These are phyloP conservation scores for Thysanoteuthis rhombus DNA, from an alignment of 2,888 invertebrate species.

Conservation along the genomic window DNA sequence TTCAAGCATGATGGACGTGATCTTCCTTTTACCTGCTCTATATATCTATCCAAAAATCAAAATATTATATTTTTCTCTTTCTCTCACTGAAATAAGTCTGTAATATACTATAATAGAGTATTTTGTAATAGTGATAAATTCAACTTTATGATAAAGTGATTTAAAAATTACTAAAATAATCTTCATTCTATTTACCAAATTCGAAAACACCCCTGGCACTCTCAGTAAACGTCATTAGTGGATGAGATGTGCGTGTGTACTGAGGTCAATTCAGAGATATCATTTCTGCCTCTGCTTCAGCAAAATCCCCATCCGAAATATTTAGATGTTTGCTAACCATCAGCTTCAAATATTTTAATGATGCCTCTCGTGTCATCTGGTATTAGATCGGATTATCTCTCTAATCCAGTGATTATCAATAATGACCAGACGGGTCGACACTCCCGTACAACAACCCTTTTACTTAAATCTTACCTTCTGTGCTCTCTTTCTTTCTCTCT, in stretches of 20 bases:
- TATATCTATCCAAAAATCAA: no score
- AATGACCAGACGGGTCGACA: neutral
- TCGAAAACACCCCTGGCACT: no score
- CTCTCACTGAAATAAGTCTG: no score
- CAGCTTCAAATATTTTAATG: neutral
- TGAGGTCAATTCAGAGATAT: neutral
- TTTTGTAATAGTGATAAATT: no score
- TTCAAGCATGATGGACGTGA: no score
- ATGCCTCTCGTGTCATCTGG: neutral
- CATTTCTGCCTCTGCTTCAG: neutral
- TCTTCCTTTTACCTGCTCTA: no score
- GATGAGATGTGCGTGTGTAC: neutral
- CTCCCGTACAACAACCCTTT: neutral
- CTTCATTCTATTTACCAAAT: no score
- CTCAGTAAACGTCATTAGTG: no score
- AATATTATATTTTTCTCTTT: no score
- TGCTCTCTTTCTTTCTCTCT: neutral
- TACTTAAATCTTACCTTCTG: neutral
- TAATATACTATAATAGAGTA: no score
- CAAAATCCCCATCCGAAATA: neutral
- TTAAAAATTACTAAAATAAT: no score
- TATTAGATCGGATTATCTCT: neutral
- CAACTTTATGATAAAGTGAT: no score
- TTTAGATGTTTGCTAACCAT: neutral
- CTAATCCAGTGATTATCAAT: conserved; percentile 12